Conservation (phyloP, 2,113 vertebrate species). For the Vidua macroura region DNA sequence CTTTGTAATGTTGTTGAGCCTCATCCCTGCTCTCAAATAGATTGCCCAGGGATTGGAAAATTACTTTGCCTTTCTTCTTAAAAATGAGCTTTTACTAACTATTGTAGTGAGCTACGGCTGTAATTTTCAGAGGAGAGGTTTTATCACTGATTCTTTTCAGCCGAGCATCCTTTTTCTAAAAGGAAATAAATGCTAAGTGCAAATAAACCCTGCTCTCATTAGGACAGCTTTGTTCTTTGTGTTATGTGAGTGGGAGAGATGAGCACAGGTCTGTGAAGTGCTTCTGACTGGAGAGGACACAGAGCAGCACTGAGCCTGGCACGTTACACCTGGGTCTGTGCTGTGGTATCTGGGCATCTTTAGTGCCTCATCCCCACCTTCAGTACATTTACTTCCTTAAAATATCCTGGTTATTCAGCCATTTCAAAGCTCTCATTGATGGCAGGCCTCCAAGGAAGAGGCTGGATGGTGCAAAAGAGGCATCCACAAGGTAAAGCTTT, state of each 20-base stretch:
- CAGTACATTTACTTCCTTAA: neutral
- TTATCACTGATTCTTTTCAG: constrained; percentile 1
- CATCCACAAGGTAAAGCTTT: neutral
- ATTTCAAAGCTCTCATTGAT: neutral
- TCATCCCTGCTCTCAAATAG: neutral
- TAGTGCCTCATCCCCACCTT: neutral
- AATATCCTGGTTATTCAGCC: neutral
- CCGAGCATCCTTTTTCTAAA: neutral
- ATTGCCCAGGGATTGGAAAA: neutral
- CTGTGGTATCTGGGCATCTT: neutral
- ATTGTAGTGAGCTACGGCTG: neutral
- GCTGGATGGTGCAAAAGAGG: neutral
- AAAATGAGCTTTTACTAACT: neutral
- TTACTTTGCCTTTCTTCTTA: neutral
- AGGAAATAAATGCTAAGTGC: neutral
- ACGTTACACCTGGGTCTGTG: neutral
- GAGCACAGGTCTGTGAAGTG: neutral
- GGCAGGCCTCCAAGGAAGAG: neutral
- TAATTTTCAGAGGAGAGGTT: neutral
- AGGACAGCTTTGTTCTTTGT: neutral
- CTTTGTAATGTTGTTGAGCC: neutral
- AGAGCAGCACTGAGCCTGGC: neutral
- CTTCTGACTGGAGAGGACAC: neutral
- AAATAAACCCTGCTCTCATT: neutral
- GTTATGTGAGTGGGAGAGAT: neutral